Evolutionary conservation across 2,797 vertebrate genomes (phyloP), one percentile per base, ranked within the genome.

Genomic region (Dicrostonyx torquatus): DNA sequence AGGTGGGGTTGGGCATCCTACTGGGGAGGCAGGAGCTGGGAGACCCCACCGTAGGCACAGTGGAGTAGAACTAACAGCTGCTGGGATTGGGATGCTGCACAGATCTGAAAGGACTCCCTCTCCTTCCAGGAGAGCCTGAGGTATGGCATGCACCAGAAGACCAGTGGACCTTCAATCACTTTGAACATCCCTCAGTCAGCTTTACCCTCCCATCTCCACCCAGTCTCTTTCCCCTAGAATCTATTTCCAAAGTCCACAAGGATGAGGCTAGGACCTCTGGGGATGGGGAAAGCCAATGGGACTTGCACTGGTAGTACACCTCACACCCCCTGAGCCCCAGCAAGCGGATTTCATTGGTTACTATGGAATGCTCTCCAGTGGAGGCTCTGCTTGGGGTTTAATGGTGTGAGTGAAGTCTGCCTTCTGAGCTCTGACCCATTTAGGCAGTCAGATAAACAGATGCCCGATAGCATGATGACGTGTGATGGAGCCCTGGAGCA

Each of bases 211-310:
- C 55, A 20, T 34, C 62, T n/a, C 90, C 11, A 82, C 5, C 17
- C 93, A 60, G 34, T 87, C 94, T 96, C 58, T 70, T 94, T 94
- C 92, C 4, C 18, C 3, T 95, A 62, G 79, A 97, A 96, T 95
- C 82, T 88, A 48, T 13, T 97, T 97, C 94, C 94, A 93, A 95
- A 96, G 96, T 97, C 91, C 86, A 55, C 75, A 1, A 17, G 70
- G n/a, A 43, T 78, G 5, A 73, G 62, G 43, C 72, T 60, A n/a
- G 60, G 55, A 78, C 86, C 80, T 78, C 48, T 66, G 75, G 72
- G 45, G 24, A 43, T 11, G 37, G 37, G 48, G 48, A 17, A 58
- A 80, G 87, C 18, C 60, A 31, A 22, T 0, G 17, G 68, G 66
- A 34, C 48, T 3, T 0, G 0, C 7, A 24, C 58, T n/a, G 8